These are phyloP conservation scores for Eupleurogrammus muticus DNA, from an alignment of 2,797 vertebrate genomes.

Conservation along the genomic window DNA sequence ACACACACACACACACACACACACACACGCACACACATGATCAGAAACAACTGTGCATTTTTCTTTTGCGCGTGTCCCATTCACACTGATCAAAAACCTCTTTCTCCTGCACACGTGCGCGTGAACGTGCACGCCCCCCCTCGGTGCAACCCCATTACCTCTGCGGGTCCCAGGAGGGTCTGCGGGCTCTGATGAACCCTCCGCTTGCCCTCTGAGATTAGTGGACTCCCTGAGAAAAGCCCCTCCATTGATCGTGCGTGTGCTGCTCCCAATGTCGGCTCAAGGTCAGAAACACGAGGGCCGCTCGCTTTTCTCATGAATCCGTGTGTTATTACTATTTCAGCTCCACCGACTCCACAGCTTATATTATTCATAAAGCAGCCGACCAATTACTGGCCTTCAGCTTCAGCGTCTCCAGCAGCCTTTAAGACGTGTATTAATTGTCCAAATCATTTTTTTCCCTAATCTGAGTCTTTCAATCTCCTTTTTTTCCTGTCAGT, in stretches of 20 bases:
- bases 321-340: conserved; percentile 56
- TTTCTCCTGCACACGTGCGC: conserved; percentile 18
- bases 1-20: conserved; percentile 9
- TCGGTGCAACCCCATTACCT: conserved; percentile 75
- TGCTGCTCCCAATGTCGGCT: conserved; percentile 77
- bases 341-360: conserved; percentile 49
- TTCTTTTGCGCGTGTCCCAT: conserved; percentile 1
- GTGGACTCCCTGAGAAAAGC: conserved; percentile 82
- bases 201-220: conserved; percentile 79
- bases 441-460: conserved; percentile 44
- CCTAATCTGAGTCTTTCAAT: conserved; percentile 37
- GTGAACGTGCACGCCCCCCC: conserved; percentile 13
- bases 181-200: conserved; percentile 75
- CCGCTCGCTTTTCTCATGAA: conserved; percentile 45
- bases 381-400: conserved; percentile 57
- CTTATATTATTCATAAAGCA: conserved; percentile 66
- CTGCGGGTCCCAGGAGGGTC: conserved; percentile 74
- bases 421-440: conserved; percentile 60
- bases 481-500: conserved; percentile 27
- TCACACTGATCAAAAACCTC: not conserved
- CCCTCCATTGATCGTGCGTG: conserved; percentile 75
- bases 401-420: conserved; percentile 38
- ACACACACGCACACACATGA: not conserved
- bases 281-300: conserved; percentile 70
- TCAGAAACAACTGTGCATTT: no score